Conservation (phyloP, 2,113 vertebrate species). For the Nettapus auritus region DNA sequence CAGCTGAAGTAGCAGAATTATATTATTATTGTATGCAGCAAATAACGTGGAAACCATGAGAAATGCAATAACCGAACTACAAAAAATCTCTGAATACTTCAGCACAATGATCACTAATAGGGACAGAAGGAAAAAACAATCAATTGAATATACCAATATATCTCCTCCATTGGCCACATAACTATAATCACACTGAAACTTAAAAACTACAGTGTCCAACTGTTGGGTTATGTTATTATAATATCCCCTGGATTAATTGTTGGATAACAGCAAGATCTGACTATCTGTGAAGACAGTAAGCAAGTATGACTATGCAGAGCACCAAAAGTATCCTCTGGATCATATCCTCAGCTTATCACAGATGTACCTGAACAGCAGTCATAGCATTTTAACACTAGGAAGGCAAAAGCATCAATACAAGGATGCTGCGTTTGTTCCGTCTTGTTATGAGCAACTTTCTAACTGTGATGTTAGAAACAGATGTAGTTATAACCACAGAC, state of each 20-base stretch:
- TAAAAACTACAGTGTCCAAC: neutral
- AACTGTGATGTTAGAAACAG: neutral
- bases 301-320: neutral
- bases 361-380: neutral
- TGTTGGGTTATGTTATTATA: neutral
- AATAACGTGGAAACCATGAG: neutral
- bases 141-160: rapidly evolving
- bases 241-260: neutral
- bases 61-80: neutral
- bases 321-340: neutral
- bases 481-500: neutral
- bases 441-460: neutral
- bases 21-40: neutral
- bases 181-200: neutral
- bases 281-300: neutral
- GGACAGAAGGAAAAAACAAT: neutral
- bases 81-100: neutral
- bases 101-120: neutral
- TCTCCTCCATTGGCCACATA: neutral
- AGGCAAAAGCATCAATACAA: neutral
- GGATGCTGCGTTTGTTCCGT: neutral
- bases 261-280: neutral
- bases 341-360: neutral
- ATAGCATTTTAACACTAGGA: neutral
- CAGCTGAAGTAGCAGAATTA: neutral